A percentile compares a stretch with the other conserved stretches of the same genome.
phyloP scores from a whole-genome alignment of 1,140 invertebrate genomes.

The Thaumetopoea pityocampa region DNA sequence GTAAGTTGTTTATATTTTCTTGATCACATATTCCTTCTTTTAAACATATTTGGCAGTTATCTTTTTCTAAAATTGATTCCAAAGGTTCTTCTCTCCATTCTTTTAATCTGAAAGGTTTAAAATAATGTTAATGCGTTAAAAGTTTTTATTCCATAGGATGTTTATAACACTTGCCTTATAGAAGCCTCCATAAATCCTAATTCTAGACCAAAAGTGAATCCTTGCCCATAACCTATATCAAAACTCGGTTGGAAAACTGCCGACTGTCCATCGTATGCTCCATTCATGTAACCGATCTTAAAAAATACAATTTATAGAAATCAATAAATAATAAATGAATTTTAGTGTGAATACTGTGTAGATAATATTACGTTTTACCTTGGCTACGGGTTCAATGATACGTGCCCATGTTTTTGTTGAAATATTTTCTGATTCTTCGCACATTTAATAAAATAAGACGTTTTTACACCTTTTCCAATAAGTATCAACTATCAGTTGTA shows the following conservation, averaged over 20 bases:
- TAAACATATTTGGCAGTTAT: conserved; percentile 58
- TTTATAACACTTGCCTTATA: conserved; percentile 20
- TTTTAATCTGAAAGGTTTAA: no score
- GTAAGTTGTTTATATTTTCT: conserved; percentile 49
- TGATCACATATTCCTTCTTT: conserved; percentile 22
- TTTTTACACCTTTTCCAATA: neutral
- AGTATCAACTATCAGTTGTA: neutral
- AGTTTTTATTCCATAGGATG: neutral
- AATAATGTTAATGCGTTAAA: neutral
- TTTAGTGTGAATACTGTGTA: neutral
- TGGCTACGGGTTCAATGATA: conserved; percentile 7
- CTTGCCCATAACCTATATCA: conserved; percentile 50
- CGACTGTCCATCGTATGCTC: conserved; percentile 45
- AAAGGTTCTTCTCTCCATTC: no score
- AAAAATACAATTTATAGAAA: neutral
- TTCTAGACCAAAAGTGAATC: conserved; percentile 45
- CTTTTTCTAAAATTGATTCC: no score
- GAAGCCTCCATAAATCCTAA: conserved; percentile 30
- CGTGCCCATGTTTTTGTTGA: conserved; percentile 14
- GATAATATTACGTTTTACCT: neutral
- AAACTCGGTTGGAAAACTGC: conserved; percentile 57
- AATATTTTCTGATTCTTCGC: conserved; percentile 4
- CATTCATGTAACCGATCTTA: conserved; percentile 54
- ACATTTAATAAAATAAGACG: conserved; percentile 1
- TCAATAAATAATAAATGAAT: neutral